Conservation (phyloP, 2,888 invertebrate species). For the Luffia ferchaultella region DNA sequence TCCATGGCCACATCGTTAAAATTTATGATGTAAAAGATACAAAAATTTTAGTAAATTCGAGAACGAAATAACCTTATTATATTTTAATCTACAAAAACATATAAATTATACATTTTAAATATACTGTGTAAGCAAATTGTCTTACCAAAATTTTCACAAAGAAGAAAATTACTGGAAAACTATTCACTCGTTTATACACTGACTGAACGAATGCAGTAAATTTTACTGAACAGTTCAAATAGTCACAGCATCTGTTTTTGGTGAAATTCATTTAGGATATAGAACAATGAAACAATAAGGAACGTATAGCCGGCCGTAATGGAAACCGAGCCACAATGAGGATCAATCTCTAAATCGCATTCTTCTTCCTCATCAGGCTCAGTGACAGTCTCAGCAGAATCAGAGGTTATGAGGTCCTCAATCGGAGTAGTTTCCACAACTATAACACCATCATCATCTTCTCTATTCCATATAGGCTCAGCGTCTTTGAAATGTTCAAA, state of each 20-base stretch:
- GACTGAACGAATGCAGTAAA: background rate
- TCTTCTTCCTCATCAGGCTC: slow-evolving; percentile 12
- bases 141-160: background rate
- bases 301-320: slow-evolving; percentile 37
- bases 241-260: slow-evolving; percentile 23
- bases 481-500: slow-evolving; percentile 37
- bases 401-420: background rate
- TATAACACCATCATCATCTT: slow-evolving; percentile 16
- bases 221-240: background rate
- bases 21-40: too few species aligned
- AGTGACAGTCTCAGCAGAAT: slow-evolving; percentile 2
- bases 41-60: too few species aligned
- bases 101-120: too few species aligned
- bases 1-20: too few species aligned
- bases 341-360: slow-evolving; percentile 11
- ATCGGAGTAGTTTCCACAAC: background rate
- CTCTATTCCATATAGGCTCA: slow-evolving; percentile 31
- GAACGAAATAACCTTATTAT: too few species aligned
- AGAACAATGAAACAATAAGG: slow-evolving; percentile 30
- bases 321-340: slow-evolving; percentile 29
- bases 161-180: background rate
- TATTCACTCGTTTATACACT: background rate
- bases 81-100: too few species aligned
- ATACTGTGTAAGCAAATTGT: too few species aligned
- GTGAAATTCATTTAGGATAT: slow-evolving; percentile 32